phyloP scores from a whole-genome alignment of 2,797 vertebrate species.

The Enteromius radiatus region DNA sequence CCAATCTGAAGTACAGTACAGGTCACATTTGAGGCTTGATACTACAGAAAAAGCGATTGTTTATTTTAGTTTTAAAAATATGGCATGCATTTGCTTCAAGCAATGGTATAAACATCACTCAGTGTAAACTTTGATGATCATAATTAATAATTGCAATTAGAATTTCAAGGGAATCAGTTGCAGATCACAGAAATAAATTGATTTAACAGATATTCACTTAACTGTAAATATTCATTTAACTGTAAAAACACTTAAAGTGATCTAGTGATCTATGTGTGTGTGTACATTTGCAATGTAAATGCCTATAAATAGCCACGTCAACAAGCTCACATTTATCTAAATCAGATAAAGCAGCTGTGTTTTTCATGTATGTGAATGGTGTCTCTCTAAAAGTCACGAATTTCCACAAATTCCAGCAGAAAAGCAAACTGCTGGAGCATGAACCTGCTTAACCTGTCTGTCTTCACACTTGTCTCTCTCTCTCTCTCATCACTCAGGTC shows the following conservation, averaged over 20 bases:
- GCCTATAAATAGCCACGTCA: background rate
- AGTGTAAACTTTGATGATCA: too few species aligned
- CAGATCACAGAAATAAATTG: background rate
- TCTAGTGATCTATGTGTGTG: too few species aligned
- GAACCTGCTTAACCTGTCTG: background rate
- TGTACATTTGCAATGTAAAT: background rate
- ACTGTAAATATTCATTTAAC: too few species aligned
- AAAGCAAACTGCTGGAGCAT: background rate
- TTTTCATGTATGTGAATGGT: background rate
- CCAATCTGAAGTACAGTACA: too few species aligned
- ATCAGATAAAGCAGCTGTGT: background rate
- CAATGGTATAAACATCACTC: too few species aligned
- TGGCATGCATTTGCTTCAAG: too few species aligned
- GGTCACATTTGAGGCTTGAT: too few species aligned
- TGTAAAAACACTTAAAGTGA: background rate
- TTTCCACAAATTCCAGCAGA: background rate
- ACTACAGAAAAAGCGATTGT: too few species aligned
- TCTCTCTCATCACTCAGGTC: too few species aligned
- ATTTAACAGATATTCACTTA: background rate
- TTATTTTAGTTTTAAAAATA: too few species aligned
- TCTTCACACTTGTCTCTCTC: constrained; percentile 51
- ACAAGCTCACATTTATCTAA: background rate
- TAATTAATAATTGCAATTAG: too few species aligned
- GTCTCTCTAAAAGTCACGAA: background rate
- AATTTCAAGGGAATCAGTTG: too few species aligned